Base-by-base conservation (phyloP, 2,888 invertebrate genomes). In the Clitarchus hookeri region DNA sequence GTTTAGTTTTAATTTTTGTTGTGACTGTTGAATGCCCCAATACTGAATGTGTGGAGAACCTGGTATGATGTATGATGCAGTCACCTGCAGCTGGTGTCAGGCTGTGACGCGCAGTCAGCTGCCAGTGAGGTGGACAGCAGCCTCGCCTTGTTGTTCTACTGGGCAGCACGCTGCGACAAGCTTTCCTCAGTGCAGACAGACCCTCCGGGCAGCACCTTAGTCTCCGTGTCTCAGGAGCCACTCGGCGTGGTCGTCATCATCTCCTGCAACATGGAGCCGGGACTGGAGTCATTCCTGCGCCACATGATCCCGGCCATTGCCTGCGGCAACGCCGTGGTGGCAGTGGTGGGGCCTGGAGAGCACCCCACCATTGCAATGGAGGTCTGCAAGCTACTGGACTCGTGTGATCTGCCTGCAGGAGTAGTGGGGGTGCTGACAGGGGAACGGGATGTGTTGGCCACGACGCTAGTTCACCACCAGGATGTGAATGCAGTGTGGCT, bases 111-210 rank as follows among this genome's bases (percentile, higher is more conserved):
- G 44, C 53, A 79, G 44, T 6, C 16, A n/a, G 85, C 84, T 6
- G 65, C 48, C 27, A 44, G 54, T 6, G 84, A 87, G 36, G 77
- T 85, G 16, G 78, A 83, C 26, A 26, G 53, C 16, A 79, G 84
- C 36, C 27, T 85, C 44, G 78, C 84, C 23, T 77, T 86, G 26
- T 27, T 86, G 44, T 86, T 86, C 79, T 79, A 83, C 79, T 87
- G 87, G 87, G 84, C 86, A 23, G 83, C 83, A 26, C 44, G 53
- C n/a, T 86, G 86, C 48, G 85, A 87, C 84, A 87, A 87, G 78
- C 53, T 23, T 6, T 44, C 23, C 6, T 44, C 65, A 0, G 6
- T 36, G 23, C 27, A 12, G 25, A 79, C 44, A 8, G 80, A 87
- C 53, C 23, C n/a, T 25, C 53, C 48, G 11, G 44, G 48, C 12